These are phyloP conservation scores for Chauna torquata DNA, from an alignment of 2,113 vertebrate genomes.

Conservation along the genomic window DNA sequence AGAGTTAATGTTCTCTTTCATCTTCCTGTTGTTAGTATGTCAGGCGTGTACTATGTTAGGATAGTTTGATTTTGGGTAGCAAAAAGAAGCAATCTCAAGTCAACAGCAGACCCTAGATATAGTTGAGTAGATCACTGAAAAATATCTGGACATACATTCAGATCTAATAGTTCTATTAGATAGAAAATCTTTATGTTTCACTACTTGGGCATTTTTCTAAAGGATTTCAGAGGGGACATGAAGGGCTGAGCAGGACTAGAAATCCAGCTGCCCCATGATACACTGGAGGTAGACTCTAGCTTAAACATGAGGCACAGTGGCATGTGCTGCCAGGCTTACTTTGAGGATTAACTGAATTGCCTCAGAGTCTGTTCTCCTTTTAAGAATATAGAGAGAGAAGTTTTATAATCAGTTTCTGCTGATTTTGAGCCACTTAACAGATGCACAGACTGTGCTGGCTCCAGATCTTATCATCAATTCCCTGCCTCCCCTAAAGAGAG, in stretches of 20 bases:
- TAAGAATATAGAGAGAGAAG: not conserved
- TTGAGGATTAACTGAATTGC: not conserved
- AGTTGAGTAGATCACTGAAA: not conserved
- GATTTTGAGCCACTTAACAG: conserved; percentile 27
- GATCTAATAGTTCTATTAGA: not conserved
- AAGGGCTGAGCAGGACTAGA: not conserved
- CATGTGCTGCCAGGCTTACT: not conserved
- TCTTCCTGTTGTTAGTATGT: not conserved
- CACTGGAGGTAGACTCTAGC: not conserved
- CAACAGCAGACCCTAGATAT: not conserved
- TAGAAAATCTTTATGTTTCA: not conserved
- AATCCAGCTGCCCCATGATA: not conserved
- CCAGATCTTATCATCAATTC: conserved; percentile 67
- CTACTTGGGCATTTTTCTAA: not conserved
- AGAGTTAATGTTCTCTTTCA: not conserved
- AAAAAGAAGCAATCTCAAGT: not conserved
- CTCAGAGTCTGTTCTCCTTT: conserved; percentile 6
- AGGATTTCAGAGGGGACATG: not conserved
- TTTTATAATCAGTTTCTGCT: conserved; percentile 44
- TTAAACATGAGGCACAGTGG: not conserved
- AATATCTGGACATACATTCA: not conserved
- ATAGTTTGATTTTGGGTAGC: not conserved
- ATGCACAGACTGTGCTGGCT: conserved; percentile 57
- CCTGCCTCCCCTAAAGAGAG: conserved; percentile 10
- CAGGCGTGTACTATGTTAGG: not conserved